Evolutionary conservation across 2,888 invertebrate species (phyloP).

Genomic region (Ypsolopha sequella): DNA sequence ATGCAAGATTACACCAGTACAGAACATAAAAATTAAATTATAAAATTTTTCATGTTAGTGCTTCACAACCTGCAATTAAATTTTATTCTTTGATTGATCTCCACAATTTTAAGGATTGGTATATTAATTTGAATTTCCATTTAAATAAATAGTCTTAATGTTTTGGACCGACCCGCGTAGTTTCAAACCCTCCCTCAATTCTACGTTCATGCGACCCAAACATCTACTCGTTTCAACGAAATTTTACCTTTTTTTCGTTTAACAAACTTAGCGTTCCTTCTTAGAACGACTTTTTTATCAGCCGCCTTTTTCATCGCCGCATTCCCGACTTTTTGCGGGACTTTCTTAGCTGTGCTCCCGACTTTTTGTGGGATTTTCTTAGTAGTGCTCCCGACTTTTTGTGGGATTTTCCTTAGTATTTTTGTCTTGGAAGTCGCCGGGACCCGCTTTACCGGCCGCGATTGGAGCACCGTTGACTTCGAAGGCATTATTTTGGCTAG

Average conservation of each 20-base stretch:
- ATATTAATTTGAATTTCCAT: too few relatives aligned
- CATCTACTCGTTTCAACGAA: neutral
- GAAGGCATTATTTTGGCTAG: neutral
- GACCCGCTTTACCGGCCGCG: neutral
- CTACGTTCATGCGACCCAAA: neutral
- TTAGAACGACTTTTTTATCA: conserved; percentile 41
- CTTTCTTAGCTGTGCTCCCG: conserved; percentile 17
- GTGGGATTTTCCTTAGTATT: conserved; percentile 11
- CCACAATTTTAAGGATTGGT: too few relatives aligned
- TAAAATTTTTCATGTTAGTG: too few relatives aligned
- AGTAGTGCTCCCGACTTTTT: neutral
- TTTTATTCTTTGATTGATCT: too few relatives aligned
- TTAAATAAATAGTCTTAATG: too few relatives aligned
- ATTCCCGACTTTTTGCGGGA: conserved; percentile 20
- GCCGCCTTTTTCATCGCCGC: conserved; percentile 28
- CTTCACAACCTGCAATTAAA: too few relatives aligned
- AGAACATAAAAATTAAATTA: too few relatives aligned
- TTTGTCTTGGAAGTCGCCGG: neutral
- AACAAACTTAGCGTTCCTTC: conserved; percentile 43
- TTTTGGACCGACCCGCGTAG: too few relatives aligned
- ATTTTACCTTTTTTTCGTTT: conserved; percentile 30
- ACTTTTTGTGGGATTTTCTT: neutral
- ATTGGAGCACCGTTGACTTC: neutral
- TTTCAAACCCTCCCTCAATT: conserved; percentile 2
- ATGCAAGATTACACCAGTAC: too few relatives aligned